Base-by-base conservation (phyloP, 64 coral and sea anemone genomes). In the Astreopora myriophthalma region DNA sequence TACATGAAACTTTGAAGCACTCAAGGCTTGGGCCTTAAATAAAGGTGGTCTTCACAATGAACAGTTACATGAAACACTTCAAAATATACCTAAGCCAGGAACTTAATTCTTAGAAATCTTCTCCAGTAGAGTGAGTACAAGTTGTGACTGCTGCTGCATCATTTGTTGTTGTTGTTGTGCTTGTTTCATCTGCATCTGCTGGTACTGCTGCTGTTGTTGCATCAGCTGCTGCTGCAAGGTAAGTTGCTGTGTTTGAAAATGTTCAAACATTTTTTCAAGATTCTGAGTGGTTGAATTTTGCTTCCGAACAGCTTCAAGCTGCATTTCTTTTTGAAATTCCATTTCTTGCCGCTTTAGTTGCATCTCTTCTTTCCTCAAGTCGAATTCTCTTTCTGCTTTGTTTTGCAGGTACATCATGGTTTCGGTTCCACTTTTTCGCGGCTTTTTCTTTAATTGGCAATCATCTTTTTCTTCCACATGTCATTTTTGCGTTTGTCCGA, bases 151-250 rank as follows among this genome's bases (percentile, higher is more conserved):
- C 76, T 52, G 46, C 76, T 80, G 76, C 46, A 80, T 80, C 42
- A 80, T 52, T 40, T 80, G 76, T 80, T 80, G 76, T 80, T 80
- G 76, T 40, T 80, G 76, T 5, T 80, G 79, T 84, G 55, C 49
- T 62, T 34, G 55, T 80, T 80, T 28, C 36, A 34, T 52, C 36
- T 63, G 79, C 25, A 36, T 33, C 63, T 84, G 49, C 49, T 84
- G 66, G 39, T 71, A 48, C 49, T 76, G 40, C 29, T 74, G 52
- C 25, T 89, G n/a, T 65, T 75, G 12, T 91, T 84, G 60, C 44
- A 70, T 73, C n/a, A 73, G 17, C 66, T 84, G 34, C 34, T 89
- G n/a, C 55, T 75, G 6, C 71, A 69, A 35, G 22, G 48, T 73
- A 28, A 73, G 17, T 42, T 84, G 34, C 71, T 79, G 34, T 27